Evolutionary conservation across 2,888 invertebrate species (phyloP), one percentile per base, ranked within the genome.

Genomic region (Drosophila affinis): DNA sequence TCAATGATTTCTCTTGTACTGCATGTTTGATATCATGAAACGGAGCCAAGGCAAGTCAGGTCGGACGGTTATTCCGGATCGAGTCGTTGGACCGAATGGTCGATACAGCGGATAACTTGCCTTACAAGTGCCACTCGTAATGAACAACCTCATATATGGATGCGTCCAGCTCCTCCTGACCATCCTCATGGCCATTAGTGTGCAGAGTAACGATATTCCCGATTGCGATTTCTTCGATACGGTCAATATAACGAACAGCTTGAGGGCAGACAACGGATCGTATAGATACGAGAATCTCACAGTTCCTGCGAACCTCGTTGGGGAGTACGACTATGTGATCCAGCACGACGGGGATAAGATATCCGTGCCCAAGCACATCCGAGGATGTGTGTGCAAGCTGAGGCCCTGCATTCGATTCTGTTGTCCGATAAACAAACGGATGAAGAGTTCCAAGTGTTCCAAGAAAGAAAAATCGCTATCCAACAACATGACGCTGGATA

Each of bases 351-450:
- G 56, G 1, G 3, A 21, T 6, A 5, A 9, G 0, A 48, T 48
- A 12, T 0, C 24, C 4, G 77, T 75, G 12, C 6, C 62, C 4
- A 48, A 56, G 17, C 80, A 86, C 59, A 55, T 65, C 0, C 77
- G 88, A 14, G 90, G 90, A 3, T 90, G 90, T 53, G 63, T 81
- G 12, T 89, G 90, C 62, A 27, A 80, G 27, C 24, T 90, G 5
- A 89, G 81, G 60, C 61, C 87, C 0, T 92, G 92, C 63, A 75
- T 91, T 3, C 84, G 90, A 7, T 77, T 88, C 34, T 89, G 89
- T 53, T 89, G 89, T 44, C 24, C 60, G 39, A 47, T 58, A 21
- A 39, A 53, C 10, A 27, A 48, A 44, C 3, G 21, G 5, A 12
- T 44, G 21, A n/a, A n/a, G 1, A 14, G 1, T 1, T 14, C 2